Conservation (phyloP, 2,888 invertebrate genomes). For the Euzophera pinguis region DNA sequence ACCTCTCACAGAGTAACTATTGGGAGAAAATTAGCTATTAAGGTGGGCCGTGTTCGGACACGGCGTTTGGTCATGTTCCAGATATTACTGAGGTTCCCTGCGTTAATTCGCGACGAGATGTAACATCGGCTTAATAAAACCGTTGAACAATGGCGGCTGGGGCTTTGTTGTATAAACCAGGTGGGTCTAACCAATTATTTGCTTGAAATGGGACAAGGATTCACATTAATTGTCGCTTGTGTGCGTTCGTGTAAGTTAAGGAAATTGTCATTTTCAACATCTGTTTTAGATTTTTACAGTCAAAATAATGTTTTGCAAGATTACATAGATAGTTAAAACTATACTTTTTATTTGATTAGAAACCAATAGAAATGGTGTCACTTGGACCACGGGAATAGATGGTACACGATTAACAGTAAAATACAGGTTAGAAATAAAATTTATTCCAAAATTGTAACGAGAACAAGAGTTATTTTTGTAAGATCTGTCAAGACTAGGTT, state of each 20-base stretch:
- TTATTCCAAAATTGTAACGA: too few species aligned
- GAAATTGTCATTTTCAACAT: not conserved
- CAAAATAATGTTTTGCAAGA: too few species aligned
- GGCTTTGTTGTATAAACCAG: slow-evolving; percentile 50
- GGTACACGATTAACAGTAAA: too few species aligned
- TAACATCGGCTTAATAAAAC: slow-evolving; percentile 54
- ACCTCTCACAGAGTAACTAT: slow-evolving; percentile 44
- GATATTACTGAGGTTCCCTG: slow-evolving; percentile 48
- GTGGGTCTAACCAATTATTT: slow-evolving; percentile 54
- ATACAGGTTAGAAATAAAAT: too few species aligned
- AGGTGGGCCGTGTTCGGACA: slow-evolving; percentile 37
- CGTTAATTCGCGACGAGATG: slow-evolving; percentile 59
- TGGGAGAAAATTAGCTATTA: slow-evolving; percentile 54
- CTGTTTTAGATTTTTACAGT: too few species aligned
- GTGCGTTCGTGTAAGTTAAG: slow-evolving; percentile 21
- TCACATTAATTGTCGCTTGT: slow-evolving; percentile 47
- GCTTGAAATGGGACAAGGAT: slow-evolving; percentile 47
- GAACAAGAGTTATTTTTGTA: too few species aligned
- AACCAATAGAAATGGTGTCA: too few species aligned
- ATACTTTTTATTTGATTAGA: too few species aligned
- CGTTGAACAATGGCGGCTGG: slow-evolving; percentile 47
- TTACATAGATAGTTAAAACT: too few species aligned
- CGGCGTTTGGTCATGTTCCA: slow-evolving; percentile 39
- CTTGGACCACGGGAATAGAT: too few species aligned
- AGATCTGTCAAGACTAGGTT: too few species aligned